Evolutionary conservation across 2,888 invertebrate genomes (phyloP).

Genomic region (Ferdinandea cuprea): DNA sequence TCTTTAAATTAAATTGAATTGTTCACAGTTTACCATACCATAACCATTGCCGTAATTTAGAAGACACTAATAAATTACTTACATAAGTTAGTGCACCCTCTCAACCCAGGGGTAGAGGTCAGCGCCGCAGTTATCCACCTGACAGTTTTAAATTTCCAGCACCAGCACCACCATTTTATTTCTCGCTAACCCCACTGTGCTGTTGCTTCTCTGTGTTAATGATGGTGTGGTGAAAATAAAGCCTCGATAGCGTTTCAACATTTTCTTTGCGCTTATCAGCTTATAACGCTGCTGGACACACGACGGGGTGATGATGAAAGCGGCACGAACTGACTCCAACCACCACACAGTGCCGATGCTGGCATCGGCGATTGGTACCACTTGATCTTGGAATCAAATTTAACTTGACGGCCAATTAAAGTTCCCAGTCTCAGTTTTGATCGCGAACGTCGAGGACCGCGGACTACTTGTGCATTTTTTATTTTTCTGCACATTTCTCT

Average conservation of each 20-base stretch:
- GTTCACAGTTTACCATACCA: constrained; percentile 34
- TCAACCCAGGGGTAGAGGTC: constrained; percentile 49
- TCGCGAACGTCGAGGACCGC: constrained; percentile 77
- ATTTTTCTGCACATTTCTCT: constrained; percentile 56
- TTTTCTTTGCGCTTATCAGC: constrained; percentile 61
- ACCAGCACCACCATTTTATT: not conserved
- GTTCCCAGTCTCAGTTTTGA: constrained; percentile 78
- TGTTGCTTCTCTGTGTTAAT: not conserved
- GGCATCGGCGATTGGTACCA: constrained; percentile 68
- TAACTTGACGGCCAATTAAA: constrained; percentile 72
- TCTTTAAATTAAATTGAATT: constrained; percentile 65
- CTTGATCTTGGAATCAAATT: constrained; percentile 75
- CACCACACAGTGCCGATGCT: constrained; percentile 36
- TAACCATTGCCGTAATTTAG: constrained; percentile 15
- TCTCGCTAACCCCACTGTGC: constrained; percentile 1
- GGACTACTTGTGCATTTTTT: constrained; percentile 53
- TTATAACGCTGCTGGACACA: constrained; percentile 9
- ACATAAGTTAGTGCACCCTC: constrained; percentile 56
- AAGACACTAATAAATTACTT: constrained; percentile 54
- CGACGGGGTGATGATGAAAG: constrained; percentile 33
- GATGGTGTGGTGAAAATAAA: constrained; percentile 50
- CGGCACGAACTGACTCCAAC: constrained; percentile 35
- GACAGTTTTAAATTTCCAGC: too few species aligned
- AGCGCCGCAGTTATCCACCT: constrained; percentile 35
- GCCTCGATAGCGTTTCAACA: constrained; percentile 47